Conservation (phyloP, 2,113 vertebrate genomes). For the Cromileptes altivelis region DNA sequence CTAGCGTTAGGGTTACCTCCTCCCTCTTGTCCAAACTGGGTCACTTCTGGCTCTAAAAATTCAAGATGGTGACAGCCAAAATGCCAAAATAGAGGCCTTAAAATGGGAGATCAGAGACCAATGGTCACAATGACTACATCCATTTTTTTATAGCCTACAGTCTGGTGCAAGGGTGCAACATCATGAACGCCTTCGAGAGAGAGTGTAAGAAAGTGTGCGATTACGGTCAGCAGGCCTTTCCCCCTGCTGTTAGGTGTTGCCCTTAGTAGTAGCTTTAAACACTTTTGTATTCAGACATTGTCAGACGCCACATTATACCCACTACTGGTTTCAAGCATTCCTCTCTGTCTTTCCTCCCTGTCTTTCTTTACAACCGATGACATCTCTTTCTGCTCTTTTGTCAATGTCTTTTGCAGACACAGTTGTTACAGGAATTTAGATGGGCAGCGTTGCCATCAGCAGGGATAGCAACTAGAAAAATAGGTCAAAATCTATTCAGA, state of each 20-base stretch:
- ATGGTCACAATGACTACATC: no score
- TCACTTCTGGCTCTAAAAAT: no score
- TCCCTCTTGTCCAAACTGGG: no score
- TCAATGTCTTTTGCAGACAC: constrained; percentile 22
- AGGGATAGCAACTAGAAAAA: constrained; percentile 1
- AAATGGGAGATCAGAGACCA: no score
- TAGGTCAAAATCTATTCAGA: constrained; percentile 9
- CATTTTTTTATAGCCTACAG: neutral
- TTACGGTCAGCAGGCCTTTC: neutral
- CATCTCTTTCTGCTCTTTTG: neutral
- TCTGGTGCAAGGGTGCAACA: neutral
- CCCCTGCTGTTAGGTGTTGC: neutral
- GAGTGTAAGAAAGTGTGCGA: neutral
- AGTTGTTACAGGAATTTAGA: constrained; percentile 6
- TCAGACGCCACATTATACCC: neutral
- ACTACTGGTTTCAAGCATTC: neutral
- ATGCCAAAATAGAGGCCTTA: no score
- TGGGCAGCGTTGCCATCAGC: neutral
- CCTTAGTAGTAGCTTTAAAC: neutral
- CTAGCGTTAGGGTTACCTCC: no score
- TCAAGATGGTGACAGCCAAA: no score
- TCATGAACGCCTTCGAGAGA: neutral
- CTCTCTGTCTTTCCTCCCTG: neutral
- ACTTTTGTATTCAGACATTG: neutral
- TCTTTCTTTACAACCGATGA: neutral